Evolutionary conservation across 2,888 invertebrate genomes (phyloP), one percentile per base, ranked within the genome.

Genomic region (Trisateles emortualis): DNA sequence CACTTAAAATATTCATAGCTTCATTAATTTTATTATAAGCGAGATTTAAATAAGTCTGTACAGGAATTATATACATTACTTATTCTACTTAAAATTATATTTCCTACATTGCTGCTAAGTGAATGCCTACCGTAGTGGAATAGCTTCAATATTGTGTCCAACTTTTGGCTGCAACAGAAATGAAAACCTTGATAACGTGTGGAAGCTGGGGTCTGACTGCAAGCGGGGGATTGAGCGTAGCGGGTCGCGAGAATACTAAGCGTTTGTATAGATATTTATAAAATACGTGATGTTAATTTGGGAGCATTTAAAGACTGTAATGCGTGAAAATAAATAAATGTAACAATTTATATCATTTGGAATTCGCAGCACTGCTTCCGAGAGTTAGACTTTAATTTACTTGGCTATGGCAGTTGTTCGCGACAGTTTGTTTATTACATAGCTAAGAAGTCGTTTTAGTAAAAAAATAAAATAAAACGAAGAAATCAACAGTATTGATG

Each of bases 111-210:
- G 77, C 76, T 62, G 66, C 72, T 80, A 79, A 63, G 58, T 69
- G 79, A 84, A 86, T 84, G 85, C 83, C 86, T 87, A 87, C 81
- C 80, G 71, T 73, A 64, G 72, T 71, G 63, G 68, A 68, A 69
- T 72, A 63, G 73, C 74, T 83, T 93, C 88, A 96, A 92, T 96
- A 96, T 87, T 96, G 96, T 93, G 96, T 96, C 97, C 97, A 97
- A 94, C 95, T 97, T 94, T 97, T 97, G 81, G 97, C 97, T 96
- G 94, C 60, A 92, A 81, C 67, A 61, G 68, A 85, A 79, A 72
- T 69, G 44, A 59, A 64, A 66, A 61, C 52, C 13, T 59, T 61
- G 56, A 64, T 67, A 64, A 57, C 56, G 49, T 59, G 57, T 46
- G 24, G 5, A 53, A 58, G 64, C 44, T 53, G 41, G 4, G 41